These are phyloP conservation scores for Daktulosphaira vitifoliae DNA, from an alignment of 1,140 invertebrate genomes.

Conservation along the genomic window DNA sequence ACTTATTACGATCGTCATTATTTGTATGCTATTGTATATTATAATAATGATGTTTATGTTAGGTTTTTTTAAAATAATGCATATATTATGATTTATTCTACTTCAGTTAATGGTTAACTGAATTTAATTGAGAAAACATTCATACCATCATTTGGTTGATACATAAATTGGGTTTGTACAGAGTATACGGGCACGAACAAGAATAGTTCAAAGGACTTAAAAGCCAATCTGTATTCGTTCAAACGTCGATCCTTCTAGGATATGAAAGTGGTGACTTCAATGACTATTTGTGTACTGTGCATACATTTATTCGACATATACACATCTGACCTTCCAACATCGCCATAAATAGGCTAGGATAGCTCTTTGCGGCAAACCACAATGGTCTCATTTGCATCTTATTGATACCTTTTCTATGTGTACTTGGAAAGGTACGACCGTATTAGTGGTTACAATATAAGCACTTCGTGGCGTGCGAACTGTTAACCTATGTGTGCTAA, in stretches of 20 bases:
- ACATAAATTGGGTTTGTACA: no score
- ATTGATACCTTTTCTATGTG: slow-evolving; percentile 4
- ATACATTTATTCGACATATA: background rate
- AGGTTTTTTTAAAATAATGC: no score
- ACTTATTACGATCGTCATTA: no score
- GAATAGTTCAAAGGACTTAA: slow-evolving; percentile 27
- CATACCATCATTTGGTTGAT: no score
- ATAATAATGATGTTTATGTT: no score
- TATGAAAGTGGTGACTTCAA: background rate
- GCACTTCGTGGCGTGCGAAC: no score
- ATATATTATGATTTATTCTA: no score
- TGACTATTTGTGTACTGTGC: background rate
- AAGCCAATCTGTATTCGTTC: slow-evolving; percentile 28
- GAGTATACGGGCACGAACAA: background rate
- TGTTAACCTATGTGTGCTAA: no score
- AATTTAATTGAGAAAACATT: no score
- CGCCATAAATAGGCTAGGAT: slow-evolving; percentile 7
- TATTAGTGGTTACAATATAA: no score
- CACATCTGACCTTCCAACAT: background rate
- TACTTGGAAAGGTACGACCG: background rate
- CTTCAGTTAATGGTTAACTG: no score
- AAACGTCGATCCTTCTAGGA: background rate
- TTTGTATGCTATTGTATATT: no score
- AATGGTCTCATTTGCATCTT: slow-evolving; percentile 29
- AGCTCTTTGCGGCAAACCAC: slow-evolving; percentile 20